Conservation (phyloP, 2,113 vertebrate genomes). For the Mellivora capensis region DNA sequence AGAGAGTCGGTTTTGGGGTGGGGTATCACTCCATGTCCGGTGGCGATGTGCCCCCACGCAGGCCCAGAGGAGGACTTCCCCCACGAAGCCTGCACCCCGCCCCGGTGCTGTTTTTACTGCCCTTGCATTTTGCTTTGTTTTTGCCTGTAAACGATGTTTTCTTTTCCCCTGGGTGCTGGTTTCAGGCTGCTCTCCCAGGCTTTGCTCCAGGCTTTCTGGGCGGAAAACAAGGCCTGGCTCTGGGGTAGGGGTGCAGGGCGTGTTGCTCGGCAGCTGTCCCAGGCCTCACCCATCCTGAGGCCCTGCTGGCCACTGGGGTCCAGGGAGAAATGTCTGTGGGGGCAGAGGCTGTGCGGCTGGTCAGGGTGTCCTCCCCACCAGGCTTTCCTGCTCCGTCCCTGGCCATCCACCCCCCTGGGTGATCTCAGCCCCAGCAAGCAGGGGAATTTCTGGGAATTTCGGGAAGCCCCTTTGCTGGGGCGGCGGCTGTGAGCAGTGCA, state of each 20-base stretch:
- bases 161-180: neutral
- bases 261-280: too few relatives aligned
- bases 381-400: neutral
- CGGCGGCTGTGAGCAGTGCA: neutral
- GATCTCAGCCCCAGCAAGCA: neutral
- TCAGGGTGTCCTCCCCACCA: too few relatives aligned
- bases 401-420: neutral
- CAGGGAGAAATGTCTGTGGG: neutral
- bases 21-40: neutral
- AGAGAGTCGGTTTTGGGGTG: neutral
- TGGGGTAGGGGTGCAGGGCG: neutral
- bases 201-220: neutral
- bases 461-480: neutral
- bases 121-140: neutral
- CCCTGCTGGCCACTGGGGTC: neutral
- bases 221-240: neutral
- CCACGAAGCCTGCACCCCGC: neutral
- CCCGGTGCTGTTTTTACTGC: accelerated
- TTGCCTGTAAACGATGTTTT: neutral
- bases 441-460: neutral
- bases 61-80: neutral
- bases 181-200: neutral
- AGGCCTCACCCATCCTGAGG: neutral
- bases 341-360: neutral
- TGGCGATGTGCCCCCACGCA: neutral